Base-by-base conservation (phyloP, 2,797 vertebrate genomes). In the Merluccius polli region DNA sequence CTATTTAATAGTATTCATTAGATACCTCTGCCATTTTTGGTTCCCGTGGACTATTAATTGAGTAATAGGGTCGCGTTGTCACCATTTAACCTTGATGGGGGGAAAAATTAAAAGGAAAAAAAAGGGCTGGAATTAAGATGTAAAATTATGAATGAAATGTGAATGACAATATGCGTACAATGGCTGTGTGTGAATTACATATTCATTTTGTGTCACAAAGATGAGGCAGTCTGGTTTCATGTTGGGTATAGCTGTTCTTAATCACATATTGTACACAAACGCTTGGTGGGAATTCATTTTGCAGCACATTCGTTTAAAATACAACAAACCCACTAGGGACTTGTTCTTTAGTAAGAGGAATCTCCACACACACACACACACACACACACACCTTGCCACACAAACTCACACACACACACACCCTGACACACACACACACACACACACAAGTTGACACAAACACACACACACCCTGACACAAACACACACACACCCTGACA, bases 1-100 rank as follows among this genome's bases (percentile, higher is more conserved):
- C 88, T 83, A 89, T 92, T 91, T 90, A 92, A 89, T 87, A 85
- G 81, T 84, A 88, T 90, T 90, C 87, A 87, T 91, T 89, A 90
- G 75, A 91, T 81, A 82, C 83, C 84, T 86, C 74, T 84, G 88
- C 76, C 87, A 88, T 87, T 87, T 70, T 87, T 76, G 31, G 8
- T 75, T 83, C 80, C 87, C 83, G 79, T 87, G 82, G 88, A 91
- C 88, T 87, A 85, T 90, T 89, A 88, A 88, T 88, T 86, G 86
- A 87, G 87, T 82, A 87, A 88, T 72, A 78, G 79, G 89, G 88
- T 87, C 87, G 82, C 77, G 84, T 83, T 89, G 75, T 79, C 81
- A 85, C 83, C 87, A 78, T 88, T 90, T 90, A 90, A 90, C 88
- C 88, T 92, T 92, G 87, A 87, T 87, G 21, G 52, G 44, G 38